These are phyloP conservation scores for Tanypteryx hageni DNA, from an alignment of 2,888 invertebrate genomes.

Conservation along the genomic window DNA sequence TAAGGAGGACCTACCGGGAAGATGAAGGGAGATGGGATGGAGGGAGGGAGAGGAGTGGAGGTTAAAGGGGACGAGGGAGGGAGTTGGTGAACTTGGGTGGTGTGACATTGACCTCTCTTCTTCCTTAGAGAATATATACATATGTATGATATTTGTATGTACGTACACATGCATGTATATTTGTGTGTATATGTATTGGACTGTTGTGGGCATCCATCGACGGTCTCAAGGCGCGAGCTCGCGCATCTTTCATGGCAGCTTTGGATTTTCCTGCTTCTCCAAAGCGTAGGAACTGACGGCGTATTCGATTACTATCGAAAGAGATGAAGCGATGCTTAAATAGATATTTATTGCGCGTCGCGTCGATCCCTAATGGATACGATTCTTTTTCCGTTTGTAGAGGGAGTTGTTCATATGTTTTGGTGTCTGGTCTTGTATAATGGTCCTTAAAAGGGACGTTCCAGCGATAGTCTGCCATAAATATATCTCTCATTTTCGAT, in stretches of 20 bases:
- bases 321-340: neutral
- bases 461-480: neutral
- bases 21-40: neutral
- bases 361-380: neutral
- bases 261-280: neutral
- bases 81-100: neutral
- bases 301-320: neutral
- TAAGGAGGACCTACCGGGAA: conserved; percentile 25
- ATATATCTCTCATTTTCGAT: neutral
- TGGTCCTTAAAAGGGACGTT: neutral
- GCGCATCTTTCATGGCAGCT: neutral
- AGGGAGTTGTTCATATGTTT: conserved; percentile 16
- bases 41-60: neutral
- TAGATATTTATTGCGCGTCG: neutral
- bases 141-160: neutral
- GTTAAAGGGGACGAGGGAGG: neutral
- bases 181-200: neutral
- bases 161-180: neutral
- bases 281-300: neutral
- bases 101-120: conserved; percentile 13
- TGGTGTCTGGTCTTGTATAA: neutral
- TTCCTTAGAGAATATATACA: neutral
- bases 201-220: neutral
- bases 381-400: neutral
- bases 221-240: neutral